These are phyloP conservation scores for Caerostris darwini DNA, from an alignment of 1,140 invertebrate genomes.

Conservation along the genomic window DNA sequence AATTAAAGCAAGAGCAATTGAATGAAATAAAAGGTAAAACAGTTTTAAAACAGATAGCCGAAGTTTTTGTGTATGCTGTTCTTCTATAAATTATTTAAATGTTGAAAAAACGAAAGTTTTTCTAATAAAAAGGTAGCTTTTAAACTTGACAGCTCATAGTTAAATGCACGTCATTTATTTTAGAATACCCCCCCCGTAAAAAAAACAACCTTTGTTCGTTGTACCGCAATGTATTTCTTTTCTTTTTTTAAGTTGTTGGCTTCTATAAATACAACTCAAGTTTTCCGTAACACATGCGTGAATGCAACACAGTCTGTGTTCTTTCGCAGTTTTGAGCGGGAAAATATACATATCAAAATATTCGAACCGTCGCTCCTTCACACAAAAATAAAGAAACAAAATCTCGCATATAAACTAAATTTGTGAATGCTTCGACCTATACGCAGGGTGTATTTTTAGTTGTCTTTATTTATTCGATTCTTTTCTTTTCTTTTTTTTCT, in stretches of 20 bases:
- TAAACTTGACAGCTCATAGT: too few species aligned
- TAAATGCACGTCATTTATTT: too few species aligned
- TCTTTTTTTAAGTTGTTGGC: not conserved
- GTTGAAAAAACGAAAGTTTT: too few species aligned
- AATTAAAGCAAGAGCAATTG: too few species aligned
- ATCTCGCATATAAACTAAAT: constrained; percentile 35
- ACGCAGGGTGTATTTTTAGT: constrained; percentile 21
- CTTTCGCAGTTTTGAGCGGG: not conserved
- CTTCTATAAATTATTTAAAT: too few species aligned
- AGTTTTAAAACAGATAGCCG: too few species aligned
- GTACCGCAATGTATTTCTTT: too few species aligned
- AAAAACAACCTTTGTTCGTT: too few species aligned
- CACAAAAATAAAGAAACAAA: constrained; percentile 19
- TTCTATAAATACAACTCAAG: constrained; percentile 35
- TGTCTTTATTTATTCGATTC: not conserved
- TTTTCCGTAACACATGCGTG: constrained; percentile 20
- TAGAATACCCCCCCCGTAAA: too few species aligned
- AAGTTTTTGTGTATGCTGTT: too few species aligned
- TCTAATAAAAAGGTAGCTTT: too few species aligned
- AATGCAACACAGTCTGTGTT: constrained; percentile 13
- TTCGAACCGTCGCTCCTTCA: not conserved
- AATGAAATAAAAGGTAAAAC: too few species aligned
- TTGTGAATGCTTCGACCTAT: constrained; percentile 35
- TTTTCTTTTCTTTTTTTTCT: not conserved
- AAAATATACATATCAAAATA: constrained; percentile 34